Evolutionary conservation across 2,888 invertebrate genomes (phyloP), one percentile per base, ranked within the genome.

Genomic region (Lymantria dispar): DNA sequence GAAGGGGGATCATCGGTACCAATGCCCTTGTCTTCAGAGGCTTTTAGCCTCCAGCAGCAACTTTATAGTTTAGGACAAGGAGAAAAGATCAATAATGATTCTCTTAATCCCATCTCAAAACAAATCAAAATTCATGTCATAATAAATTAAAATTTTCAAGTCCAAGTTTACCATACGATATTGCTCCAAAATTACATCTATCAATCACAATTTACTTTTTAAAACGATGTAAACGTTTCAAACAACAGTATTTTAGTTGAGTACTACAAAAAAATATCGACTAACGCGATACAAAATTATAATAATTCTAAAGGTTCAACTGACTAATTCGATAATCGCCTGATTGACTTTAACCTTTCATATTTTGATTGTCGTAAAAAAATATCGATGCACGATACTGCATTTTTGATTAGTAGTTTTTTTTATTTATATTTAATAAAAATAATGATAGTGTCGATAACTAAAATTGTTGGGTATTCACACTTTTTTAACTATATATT

Each of bases 321-420:
- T 58, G 60, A 67, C 76, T 83, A 81, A 82, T 81, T 78, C 69
- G 80, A 79, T 81, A 82, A 83, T 80, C 54, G 69, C 47, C 51
- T 56, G 73, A 76, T 74, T 70, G 70, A 65, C 45, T 58, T 29
- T 53, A 60, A 60, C 68, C 67, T 68, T 64, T 67, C 63, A 68
- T 72, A 74, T 69, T 75, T 69, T 64, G 63, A 68, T 56, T 55
- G 49, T 15, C 55, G 45, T 50, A 60, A 61, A 58, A 22, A 54
- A 56, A 44, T 46, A 40, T 46, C 56, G 57, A 61, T 62, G 56
- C 58, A 60, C 57, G 69, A 60, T 53, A 48, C 41, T 68, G 57
- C 58, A 58, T 50, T 55, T 50, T 8, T 44, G 56, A 45, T 46
- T 51, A 33, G 47, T 47, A 39, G 40, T n/a, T 40, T 15, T 33